phyloP scores from a whole-genome alignment of 2,888 invertebrate genomes.

The Asteroscopus sphinx region DNA sequence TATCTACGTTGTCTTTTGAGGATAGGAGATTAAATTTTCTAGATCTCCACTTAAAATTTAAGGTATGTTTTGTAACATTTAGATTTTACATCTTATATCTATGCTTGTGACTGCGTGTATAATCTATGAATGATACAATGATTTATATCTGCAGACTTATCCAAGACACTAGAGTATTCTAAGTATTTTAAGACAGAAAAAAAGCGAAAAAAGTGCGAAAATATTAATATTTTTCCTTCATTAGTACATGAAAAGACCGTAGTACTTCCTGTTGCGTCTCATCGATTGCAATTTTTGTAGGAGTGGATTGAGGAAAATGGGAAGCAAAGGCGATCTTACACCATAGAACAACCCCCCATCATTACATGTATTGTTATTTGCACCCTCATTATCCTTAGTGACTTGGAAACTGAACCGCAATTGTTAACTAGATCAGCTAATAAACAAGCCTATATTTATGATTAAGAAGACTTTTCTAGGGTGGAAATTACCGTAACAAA shows the following conservation, averaged over 20 bases:
- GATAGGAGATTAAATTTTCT: too few relatives aligned
- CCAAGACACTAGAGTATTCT: too few relatives aligned
- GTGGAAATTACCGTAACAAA: too few relatives aligned
- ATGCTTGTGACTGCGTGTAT: too few relatives aligned
- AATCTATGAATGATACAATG: too few relatives aligned
- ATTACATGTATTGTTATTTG: conserved; percentile 27
- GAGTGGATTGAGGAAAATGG: conserved; percentile 46
- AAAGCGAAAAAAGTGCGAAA: background rate
- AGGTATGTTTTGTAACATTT: too few relatives aligned
- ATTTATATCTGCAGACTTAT: too few relatives aligned
- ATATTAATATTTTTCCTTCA: conserved; percentile 21
- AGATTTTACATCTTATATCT: too few relatives aligned
- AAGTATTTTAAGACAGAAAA: background rate
- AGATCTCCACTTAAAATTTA: too few relatives aligned
- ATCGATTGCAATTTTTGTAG: conserved; percentile 47
- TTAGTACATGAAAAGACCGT: conserved; percentile 5
- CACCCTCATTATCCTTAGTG: conserved; percentile 2
- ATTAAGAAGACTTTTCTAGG: too few relatives aligned
- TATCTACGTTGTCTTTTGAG: too few relatives aligned
- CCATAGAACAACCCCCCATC: conserved; percentile 2
- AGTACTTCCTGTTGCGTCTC: conserved; percentile 38
- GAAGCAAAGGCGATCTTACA: conserved; percentile 7
- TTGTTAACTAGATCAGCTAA: background rate
- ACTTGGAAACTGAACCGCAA: background rate
- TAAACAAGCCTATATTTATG: too few relatives aligned